Conservation (phyloP, 2,888 invertebrate species). For the Melipona bicolor region DNA sequence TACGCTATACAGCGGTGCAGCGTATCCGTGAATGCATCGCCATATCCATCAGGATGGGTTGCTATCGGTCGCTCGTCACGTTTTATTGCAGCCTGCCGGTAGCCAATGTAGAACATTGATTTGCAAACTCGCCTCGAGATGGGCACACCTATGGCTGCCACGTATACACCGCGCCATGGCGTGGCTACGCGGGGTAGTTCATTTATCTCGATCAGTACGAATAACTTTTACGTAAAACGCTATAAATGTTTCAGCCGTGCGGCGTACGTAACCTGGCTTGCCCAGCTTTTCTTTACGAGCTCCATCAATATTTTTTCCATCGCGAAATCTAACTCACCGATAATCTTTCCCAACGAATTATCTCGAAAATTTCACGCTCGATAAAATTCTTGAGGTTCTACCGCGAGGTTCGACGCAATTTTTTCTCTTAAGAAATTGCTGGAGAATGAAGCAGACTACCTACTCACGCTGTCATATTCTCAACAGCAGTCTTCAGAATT, state of each 20-base stretch:
- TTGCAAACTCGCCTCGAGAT: slow-evolving; percentile 57
- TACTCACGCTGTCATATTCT: not conserved
- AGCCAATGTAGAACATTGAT: slow-evolving; percentile 59
- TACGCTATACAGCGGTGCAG: slow-evolving; percentile 5
- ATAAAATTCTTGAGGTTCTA: not conserved
- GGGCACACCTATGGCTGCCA: slow-evolving; percentile 46
- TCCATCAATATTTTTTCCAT: slow-evolving; percentile 7
- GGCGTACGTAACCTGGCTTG: slow-evolving; percentile 24
- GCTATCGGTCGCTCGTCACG: slow-evolving; percentile 52
- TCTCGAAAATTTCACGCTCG: not conserved
- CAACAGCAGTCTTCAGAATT: not conserved
- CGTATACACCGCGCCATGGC: not conserved
- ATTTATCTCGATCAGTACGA: slow-evolving; percentile 33
- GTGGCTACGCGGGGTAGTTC: slow-evolving; percentile 13
- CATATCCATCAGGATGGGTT: slow-evolving; percentile 39
- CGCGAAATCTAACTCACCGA: slow-evolving; percentile 1
- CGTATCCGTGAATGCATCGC: slow-evolving; percentile 43
- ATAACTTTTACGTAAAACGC: slow-evolving; percentile 34
- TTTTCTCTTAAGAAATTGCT: not conserved
- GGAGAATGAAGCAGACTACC: not conserved
- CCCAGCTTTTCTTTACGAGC: slow-evolving; percentile 16
- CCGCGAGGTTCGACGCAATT: not conserved
- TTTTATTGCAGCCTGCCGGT: slow-evolving; percentile 58
- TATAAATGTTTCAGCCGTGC: slow-evolving; percentile 24
- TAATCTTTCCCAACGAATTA: not conserved